phyloP scores from a whole-genome alignment of 1,140 invertebrate genomes.

The Bombyx mori region ASM3026992v2 NC_085116.1:12392501-12393000 shows the following conservation, averaged over 20 bases:
- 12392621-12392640: too few species aligned
- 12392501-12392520: too few species aligned
- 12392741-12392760: constrained; percentile 49
- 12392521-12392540: too few species aligned
- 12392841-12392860: constrained; percentile 71
- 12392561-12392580: too few species aligned
- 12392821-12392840: constrained; percentile 52
- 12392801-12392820: constrained; percentile 61
- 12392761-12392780: constrained; percentile 69
- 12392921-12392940: constrained; percentile 27
- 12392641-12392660: too few species aligned
- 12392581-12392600: too few species aligned
- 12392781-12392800: constrained; percentile 56
- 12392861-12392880: constrained; percentile 59
- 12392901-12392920: constrained; percentile 48
- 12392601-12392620: too few species aligned
- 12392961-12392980: neutral
- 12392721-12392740: constrained; percentile 61
- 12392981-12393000: neutral
- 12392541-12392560: too few species aligned
- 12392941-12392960: neutral
- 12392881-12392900: constrained; percentile 51
- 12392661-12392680: too few species aligned
- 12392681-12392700: too few species aligned
- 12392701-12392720: constrained; percentile 14